Conservation (phyloP, 1,140 invertebrate genomes). For the Wiebesia pumilae region DNA sequence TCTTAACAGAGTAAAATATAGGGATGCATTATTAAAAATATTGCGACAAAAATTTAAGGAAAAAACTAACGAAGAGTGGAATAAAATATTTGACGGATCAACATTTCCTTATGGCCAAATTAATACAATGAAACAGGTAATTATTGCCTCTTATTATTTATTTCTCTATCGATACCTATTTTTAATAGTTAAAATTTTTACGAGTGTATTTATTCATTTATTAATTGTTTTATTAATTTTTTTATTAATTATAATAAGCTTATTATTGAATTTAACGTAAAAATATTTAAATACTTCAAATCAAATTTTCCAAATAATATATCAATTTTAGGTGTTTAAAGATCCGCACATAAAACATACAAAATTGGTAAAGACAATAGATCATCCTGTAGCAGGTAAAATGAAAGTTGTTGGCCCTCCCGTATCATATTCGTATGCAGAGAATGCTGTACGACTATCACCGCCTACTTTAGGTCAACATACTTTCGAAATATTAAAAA, state of each 20-base stretch:
- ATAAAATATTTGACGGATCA: constrained; percentile 81
- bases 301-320: background rate
- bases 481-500: constrained; percentile 84
- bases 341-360: constrained; percentile 89
- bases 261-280: no score
- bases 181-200: no score
- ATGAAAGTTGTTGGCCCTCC: constrained; percentile 91
- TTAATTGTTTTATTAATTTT: no score
- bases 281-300: no score
- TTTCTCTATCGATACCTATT: background rate
- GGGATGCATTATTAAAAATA: constrained; percentile 81
- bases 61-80: constrained; percentile 88
- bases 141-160: constrained; percentile 14
- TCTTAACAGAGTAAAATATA: constrained; percentile 83
- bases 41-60: constrained; percentile 79
- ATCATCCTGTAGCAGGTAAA: constrained; percentile 82
- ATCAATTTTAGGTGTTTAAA: constrained; percentile 80
- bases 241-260: no score
- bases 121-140: constrained; percentile 85
- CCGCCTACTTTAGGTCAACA: constrained; percentile 93
- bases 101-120: constrained; percentile 93
- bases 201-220: no score
- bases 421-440: constrained; percentile 84
- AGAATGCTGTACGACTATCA: constrained; percentile 82
- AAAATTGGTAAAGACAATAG: constrained; percentile 84